Base-by-base conservation (phyloP, 2,888 invertebrate species). In the Brenthis hecate region DNA sequence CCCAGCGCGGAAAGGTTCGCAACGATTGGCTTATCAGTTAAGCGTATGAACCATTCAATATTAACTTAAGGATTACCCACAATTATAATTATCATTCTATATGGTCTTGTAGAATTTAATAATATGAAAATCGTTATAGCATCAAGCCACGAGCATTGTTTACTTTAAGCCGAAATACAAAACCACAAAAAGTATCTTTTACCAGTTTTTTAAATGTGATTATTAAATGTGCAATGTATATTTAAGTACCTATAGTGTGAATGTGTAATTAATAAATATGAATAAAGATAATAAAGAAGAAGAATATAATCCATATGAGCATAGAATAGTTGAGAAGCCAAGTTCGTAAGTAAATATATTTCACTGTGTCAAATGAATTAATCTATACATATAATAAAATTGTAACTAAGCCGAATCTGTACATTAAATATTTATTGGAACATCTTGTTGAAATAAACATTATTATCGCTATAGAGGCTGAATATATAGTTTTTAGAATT, bases 291-390 rank as follows among this genome's bases (percentile, higher is more conserved):
- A 75, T 36, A 77, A 74, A 48, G 79, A 75, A 64, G 76, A 79
- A 63, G 81, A 85, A 53, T 93, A 93, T 65, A 80, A 93, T 75
- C 93, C 93, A 0, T 91, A 86, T 66, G 89, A 90, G 69, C 89
- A 93, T 73, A 85, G 93, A 53, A 72, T 85, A 73, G 90, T 93
- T 14, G 84, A 87, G 74, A 90, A 92, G 76, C 92, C 93, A 19
- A 88, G 84, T 72, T 92, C 92, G 93, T 93, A 82, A 92, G 92
- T 92, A 63, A 55, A 43, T 23, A 60, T 53, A 19, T 23, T 23
- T 2, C 23, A 23, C 23, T 23, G 23, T 23, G 23, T 23, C 19
- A 19, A 19, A 19, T 19, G 19, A 19, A 19, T 19, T 19, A 19
- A 19, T 1, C 19, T 19, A 19, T 19, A 19, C 19, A 19, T 19